These are phyloP conservation scores for Dynastes hyllus DNA, from an alignment of 2,888 invertebrate genomes.

Conservation along the genomic window DNA sequence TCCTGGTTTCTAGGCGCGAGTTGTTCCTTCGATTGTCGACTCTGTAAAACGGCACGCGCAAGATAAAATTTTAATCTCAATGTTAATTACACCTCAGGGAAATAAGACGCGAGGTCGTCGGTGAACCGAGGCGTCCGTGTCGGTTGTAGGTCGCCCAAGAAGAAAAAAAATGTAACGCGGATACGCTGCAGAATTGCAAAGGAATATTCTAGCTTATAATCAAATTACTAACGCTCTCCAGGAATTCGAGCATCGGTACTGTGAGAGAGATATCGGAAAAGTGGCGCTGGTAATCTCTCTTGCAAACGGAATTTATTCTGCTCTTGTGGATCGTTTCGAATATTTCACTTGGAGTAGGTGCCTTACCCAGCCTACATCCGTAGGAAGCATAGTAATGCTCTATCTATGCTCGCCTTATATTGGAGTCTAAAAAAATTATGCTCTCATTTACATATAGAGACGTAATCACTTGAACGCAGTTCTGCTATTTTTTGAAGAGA, in stretches of 20 bases:
- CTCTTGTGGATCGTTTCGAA: not conserved
- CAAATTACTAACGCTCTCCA: no score
- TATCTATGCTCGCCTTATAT: no score
- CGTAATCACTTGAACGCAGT: no score
- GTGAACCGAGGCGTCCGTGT: not conserved
- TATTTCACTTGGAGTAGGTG: not conserved
- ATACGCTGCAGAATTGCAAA: not conserved
- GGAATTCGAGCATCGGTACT: not conserved
- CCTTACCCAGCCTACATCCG: no score
- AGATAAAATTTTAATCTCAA: slow-evolving; percentile 10
- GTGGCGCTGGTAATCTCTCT: not conserved
- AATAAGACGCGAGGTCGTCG: not conserved
- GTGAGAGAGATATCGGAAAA: not conserved
- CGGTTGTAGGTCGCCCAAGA: not conserved
- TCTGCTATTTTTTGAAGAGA: no score
- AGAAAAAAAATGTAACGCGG: not conserved
- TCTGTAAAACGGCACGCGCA: not conserved
- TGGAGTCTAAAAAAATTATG: no score
- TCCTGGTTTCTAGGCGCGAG: not conserved
- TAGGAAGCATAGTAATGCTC: no score
- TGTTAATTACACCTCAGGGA: slow-evolving; percentile 1
- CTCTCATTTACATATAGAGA: no score
- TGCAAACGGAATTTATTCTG: not conserved
- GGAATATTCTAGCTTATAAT: no score
- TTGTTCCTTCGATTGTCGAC: not conserved